Base-by-base conservation (phyloP, 2,113 vertebrate species). In the Crotalus horridus region DNA sequence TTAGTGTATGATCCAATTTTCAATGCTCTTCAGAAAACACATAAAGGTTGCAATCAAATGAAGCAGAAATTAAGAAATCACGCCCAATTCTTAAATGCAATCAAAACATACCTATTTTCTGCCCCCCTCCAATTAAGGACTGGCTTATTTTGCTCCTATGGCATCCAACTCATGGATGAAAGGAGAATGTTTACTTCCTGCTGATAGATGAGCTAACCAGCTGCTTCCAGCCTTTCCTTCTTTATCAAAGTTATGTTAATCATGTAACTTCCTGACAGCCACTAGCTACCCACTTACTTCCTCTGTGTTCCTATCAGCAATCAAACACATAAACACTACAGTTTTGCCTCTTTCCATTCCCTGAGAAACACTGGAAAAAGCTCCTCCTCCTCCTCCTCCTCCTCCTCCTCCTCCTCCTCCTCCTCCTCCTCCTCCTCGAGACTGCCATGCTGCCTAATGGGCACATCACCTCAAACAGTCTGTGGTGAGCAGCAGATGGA, bases 241-340 rank as follows among this genome's bases (percentile, higher is more conserved):
- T 93, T 93, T 94, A 95, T 93, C 95, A 96, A 96, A 96, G 93
- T 91, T 87, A 94, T 20, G 26, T 94, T 96, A 95, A 95, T 96
- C 90, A 92, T 64, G 90, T 94, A 94, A 96, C 64, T 90, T 88
- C 93, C 53, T 85, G 51, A 53, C 0, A 64, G 91, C 55, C 0
- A 0, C 74, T n/a, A 88, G 88, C 93, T 94, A 94, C 51, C 88
- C 53, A 58, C 74, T 54, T 56, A 91, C 33, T 15, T 85, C 81
- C 55, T 94, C 51, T 94, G 89, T 87, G 59, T 3, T 95, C 87
- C 93, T 55, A 61, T 91, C 58, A 92, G 69, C 85, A 88, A 51
- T 91, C 93, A 93, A 91, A 56, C 93, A 48, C 17, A 64, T 24
- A 69, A 55, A 23, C 3, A 26, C 23, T 54, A 39, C 17, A 54